These are phyloP conservation scores for Anomalospiza imberbis DNA, from an alignment of 2,797 vertebrate genomes.

Conservation along the genomic window DNA sequence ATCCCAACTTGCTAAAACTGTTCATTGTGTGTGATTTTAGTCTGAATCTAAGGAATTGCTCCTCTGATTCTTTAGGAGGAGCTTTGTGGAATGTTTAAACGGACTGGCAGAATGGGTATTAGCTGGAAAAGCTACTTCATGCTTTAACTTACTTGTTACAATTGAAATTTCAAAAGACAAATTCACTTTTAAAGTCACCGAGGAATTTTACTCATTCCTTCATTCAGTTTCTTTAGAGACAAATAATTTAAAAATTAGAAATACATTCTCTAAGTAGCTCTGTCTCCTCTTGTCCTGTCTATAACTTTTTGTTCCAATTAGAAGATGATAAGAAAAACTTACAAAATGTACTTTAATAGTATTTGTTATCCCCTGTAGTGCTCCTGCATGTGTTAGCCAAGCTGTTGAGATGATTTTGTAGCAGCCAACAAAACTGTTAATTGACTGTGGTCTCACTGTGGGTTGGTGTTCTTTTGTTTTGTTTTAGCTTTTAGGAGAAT, in stretches of 20 bases:
- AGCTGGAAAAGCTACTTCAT: neutral
- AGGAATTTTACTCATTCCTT: neutral
- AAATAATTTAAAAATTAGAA: neutral
- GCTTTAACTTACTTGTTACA: neutral
- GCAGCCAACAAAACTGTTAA: neutral
- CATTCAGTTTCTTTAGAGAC: neutral
- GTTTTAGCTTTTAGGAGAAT: slow-evolving; percentile 87
- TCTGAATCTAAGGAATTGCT: neutral
- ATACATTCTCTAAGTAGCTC: neutral
- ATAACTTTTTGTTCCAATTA: neutral
- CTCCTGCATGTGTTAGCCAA: neutral
- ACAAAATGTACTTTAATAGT: no score
- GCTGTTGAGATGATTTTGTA: neutral
- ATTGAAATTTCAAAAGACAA: neutral
- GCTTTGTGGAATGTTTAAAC: neutral
- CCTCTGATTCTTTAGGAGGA: neutral
- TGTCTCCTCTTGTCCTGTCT: neutral
- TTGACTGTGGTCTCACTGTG: neutral
- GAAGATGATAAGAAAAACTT: neutral
- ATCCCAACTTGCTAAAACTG: neutral
- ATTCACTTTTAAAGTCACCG: neutral
- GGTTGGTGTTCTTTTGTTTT: neutral
- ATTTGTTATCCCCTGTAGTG: neutral
- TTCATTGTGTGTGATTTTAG: neutral
- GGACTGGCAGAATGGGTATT: neutral